phyloP scores from a whole-genome alignment of 2,888 invertebrate genomes.

The Zhuqinia jingwanae region DNA sequence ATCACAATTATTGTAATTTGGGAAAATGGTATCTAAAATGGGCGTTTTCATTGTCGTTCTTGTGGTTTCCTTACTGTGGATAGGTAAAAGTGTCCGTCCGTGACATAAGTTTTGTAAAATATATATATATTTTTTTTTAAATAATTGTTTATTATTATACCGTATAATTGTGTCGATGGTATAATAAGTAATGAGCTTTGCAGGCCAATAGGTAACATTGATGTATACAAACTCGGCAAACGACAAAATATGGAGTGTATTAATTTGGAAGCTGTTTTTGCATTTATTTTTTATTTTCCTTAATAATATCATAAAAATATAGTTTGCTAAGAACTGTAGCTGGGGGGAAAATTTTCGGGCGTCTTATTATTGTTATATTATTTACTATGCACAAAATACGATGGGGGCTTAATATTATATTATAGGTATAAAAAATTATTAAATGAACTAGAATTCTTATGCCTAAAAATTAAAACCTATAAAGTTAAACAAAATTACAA shows the following conservation, averaged over 20 bases:
- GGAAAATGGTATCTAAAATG: neutral
- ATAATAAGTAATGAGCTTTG: too few species aligned
- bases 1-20: neutral
- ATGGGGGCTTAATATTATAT: too few species aligned
- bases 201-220: too few species aligned
- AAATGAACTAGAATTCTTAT: too few species aligned
- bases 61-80: constrained; percentile 36
- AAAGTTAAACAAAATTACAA: constrained; percentile 27
- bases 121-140: neutral
- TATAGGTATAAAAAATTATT: constrained; percentile 28
- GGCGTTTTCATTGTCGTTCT: constrained; percentile 6
- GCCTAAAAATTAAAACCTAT: neutral
- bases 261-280: too few species aligned
- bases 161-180: too few species aligned
- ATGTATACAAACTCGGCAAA: too few species aligned
- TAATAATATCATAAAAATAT: constrained; percentile 35
- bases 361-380: neutral
- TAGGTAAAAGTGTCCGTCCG: too few species aligned
- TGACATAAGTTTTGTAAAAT: too few species aligned
- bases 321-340: constrained; percentile 35
- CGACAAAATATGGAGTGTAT: too few species aligned
- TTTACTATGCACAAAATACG: constrained; percentile 24
- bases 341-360: constrained; percentile 36
- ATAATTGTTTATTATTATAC: constrained; percentile 10
- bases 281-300: too few species aligned